These are phyloP conservation scores for Melopsittacus undulatus DNA, from an alignment of 2,797 vertebrate genomes.

Conservation along the genomic window DNA sequence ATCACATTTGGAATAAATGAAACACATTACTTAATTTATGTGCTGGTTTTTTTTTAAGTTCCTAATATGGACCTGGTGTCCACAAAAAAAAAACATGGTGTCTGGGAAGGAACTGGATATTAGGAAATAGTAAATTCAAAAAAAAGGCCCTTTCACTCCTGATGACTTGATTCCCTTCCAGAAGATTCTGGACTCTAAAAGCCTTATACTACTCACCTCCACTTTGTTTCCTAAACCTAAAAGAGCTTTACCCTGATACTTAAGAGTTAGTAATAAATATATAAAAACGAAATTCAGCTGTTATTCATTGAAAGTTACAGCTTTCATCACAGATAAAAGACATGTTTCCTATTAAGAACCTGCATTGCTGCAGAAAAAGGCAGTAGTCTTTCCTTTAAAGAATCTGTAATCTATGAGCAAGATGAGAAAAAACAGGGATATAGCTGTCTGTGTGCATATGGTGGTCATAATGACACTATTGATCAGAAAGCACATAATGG, in stretches of 20 bases:
- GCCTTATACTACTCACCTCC: not conserved
- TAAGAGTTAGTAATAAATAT: not conserved
- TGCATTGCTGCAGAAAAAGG: not conserved
- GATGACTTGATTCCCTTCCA: not conserved
- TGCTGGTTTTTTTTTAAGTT: not conserved
- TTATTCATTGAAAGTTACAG: not conserved
- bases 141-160: not conserved
- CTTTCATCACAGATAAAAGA: not conserved
- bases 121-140: not conserved
- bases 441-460: not conserved
- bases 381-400: not conserved
- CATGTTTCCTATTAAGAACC: not conserved
- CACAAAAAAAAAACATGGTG: not conserved
- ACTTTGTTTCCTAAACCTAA: not conserved
- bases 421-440: not conserved
- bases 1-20: not conserved
- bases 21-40: not conserved
- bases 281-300: not conserved
- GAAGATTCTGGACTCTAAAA: not conserved
- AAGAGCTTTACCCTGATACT: not conserved
- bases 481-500: not conserved
- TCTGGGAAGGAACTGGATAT: not conserved
- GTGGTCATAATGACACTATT: not conserved
- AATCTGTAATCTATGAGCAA: not conserved
- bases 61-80: not conserved